A percentile compares a stretch with the other conserved stretches of the same genome.
phyloP scores from a whole-genome alignment of 1,140 invertebrate genomes.

The Neodiprion lecontei region DNA sequence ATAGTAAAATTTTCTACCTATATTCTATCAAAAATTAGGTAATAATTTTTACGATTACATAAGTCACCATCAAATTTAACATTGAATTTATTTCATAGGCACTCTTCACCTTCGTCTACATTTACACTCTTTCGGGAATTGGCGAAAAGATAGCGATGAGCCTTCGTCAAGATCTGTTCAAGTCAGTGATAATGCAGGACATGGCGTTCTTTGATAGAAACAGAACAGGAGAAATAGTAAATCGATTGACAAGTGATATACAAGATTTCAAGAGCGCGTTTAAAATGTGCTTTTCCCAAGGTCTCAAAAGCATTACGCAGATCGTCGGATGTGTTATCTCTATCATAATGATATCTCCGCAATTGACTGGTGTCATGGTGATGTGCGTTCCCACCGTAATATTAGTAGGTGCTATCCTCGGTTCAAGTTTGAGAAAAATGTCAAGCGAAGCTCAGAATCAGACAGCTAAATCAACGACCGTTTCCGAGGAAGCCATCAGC shows the following conservation, averaged over 20 bases:
- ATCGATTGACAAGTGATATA: slow-evolving; percentile 89
- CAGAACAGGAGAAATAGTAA: slow-evolving; percentile 89
- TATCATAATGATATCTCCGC: slow-evolving; percentile 84
- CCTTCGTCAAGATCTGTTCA: slow-evolving; percentile 83
- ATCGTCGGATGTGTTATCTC: slow-evolving; percentile 82
- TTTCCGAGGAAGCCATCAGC: slow-evolving; percentile 91
- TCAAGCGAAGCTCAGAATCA: slow-evolving; percentile 78
- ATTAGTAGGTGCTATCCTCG: slow-evolving; percentile 77
- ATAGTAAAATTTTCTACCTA: too few relatives aligned
- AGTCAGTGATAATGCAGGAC: slow-evolving; percentile 85
- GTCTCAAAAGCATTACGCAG: slow-evolving; percentile 83
- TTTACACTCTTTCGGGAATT: slow-evolving; percentile 82
- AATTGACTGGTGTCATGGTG: slow-evolving; percentile 83
- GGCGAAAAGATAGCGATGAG: slow-evolving; percentile 86
- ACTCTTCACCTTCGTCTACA: slow-evolving; percentile 87
- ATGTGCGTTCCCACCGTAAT: slow-evolving; percentile 85
- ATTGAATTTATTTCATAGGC: slow-evolving; percentile 67
- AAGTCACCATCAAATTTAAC: too few relatives aligned
- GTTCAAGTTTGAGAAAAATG: slow-evolving; percentile 73
- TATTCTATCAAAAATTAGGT: too few relatives aligned
- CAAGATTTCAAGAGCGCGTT: slow-evolving; percentile 98
- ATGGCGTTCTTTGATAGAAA: slow-evolving; percentile 91
- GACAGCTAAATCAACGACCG: slow-evolving; percentile 82
- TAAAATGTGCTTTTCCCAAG: slow-evolving; percentile 90
- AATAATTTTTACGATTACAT: too few relatives aligned